These are phyloP conservation scores for Gymnothorax javanicus DNA, from an alignment of 2,797 vertebrate species.

Conservation along the genomic window DNA sequence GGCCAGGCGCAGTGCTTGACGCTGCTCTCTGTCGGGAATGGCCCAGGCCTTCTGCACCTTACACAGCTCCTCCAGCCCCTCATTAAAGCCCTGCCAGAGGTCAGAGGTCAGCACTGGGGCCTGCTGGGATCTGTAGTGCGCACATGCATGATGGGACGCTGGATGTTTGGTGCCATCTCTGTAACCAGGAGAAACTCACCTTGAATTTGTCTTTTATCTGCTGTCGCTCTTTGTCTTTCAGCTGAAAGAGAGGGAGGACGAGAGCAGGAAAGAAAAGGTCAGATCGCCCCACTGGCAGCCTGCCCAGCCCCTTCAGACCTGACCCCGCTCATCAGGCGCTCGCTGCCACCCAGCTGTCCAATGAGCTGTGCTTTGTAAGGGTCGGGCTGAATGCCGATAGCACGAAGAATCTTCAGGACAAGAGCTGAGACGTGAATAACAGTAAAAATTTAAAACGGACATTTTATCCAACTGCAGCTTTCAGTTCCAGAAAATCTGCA, in stretches of 20 bases:
- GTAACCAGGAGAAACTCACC: conserved; percentile 53
- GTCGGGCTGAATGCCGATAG: too few relatives aligned
- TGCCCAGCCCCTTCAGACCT: too few relatives aligned
- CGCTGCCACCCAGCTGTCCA: too few relatives aligned
- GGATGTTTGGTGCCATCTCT: too few relatives aligned
- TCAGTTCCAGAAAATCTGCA: too few relatives aligned
- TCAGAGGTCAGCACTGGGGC: not conserved
- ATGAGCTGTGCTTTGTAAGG: too few relatives aligned
- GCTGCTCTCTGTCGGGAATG: conserved; percentile 89
- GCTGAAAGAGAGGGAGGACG: conserved; percentile 64
- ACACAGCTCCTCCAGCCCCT: conserved; percentile 92
- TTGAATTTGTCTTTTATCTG: conserved; percentile 98
- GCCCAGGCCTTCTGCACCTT: conserved; percentile 98
- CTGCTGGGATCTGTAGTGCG: not conserved
- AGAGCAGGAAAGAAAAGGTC: not conserved
- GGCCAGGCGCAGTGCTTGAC: conserved; percentile 85
- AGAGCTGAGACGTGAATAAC: too few relatives aligned
- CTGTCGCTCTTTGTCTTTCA: conserved; percentile 96
- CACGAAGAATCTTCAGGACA: too few relatives aligned
- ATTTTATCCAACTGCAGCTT: too few relatives aligned
- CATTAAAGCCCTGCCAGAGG: conserved; percentile 87
- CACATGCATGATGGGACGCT: not conserved
- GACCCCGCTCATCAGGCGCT: too few relatives aligned
- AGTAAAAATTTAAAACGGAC: too few relatives aligned
- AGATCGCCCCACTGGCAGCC: too few relatives aligned